phyloP scores from a whole-genome alignment of 2,888 invertebrate genomes.

The Syrista parreyssii region DNA sequence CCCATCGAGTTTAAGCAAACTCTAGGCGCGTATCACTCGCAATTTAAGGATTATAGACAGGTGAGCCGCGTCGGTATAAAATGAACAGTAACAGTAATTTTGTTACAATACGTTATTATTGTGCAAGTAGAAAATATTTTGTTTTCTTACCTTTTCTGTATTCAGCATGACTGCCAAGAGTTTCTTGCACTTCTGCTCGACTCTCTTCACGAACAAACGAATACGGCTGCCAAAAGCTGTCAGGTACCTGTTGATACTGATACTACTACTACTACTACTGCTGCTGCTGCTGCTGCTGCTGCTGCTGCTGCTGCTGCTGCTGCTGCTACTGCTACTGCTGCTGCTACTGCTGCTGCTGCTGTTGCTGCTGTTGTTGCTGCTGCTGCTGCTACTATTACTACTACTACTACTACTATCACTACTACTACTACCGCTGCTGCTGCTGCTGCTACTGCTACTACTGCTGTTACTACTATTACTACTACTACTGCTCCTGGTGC shows the following conservation, averaged over 20 bases:
- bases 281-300: no score
- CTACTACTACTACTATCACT: no score
- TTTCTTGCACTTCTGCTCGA: slow-evolving; percentile 73
- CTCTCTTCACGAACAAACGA: slow-evolving; percentile 73
- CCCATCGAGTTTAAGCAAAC: slow-evolving; percentile 72
- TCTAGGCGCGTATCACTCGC: slow-evolving; percentile 70
- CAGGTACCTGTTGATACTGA: slow-evolving; percentile 40
- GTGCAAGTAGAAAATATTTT: no score
- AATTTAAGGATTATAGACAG: slow-evolving; percentile 74
- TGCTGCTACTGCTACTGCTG: background rate
- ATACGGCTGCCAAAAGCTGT: slow-evolving; percentile 59
- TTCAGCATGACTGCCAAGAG: slow-evolving; percentile 76
- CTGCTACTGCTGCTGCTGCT: slow-evolving; percentile 5
- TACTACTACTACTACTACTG: no score
- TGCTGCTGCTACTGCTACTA: no score
- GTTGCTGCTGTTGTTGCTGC: background rate
- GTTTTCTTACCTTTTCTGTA: no score
- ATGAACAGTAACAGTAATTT: slow-evolving; percentile 8
- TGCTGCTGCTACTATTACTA: no score
- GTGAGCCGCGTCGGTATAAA: slow-evolving; percentile 50
- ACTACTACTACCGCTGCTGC: no score
- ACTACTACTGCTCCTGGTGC: slow-evolving; percentile 41
- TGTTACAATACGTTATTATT: background rate
- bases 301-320: no score
- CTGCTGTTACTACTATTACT: slow-evolving; percentile 48